Percentiles rank a stretch among this genome's conserved stretches.
Conservation (phyloP, 2,888 invertebrate genomes). For the Scaptomyza flava region DNA sequence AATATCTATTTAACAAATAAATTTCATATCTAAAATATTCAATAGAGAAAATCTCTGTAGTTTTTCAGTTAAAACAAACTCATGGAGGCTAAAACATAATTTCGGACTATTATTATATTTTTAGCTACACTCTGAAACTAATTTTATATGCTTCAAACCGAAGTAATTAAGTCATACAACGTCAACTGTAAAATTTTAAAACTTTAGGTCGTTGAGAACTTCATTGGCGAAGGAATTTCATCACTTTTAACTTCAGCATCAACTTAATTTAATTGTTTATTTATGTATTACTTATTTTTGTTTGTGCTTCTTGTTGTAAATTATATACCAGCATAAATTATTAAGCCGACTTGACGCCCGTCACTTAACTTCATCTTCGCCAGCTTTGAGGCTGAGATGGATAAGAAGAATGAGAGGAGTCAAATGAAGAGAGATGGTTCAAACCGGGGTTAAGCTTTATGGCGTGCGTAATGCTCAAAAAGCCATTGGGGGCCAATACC, state of each 20-base stretch:
- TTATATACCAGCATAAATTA: constrained; percentile 49
- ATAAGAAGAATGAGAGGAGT: background rate
- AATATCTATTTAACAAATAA: background rate
- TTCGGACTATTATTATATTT: background rate
- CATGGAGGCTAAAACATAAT: background rate
- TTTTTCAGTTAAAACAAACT: background rate
- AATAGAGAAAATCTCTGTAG: background rate
- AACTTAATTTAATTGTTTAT: constrained; percentile 69
- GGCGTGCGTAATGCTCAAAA: constrained; percentile 77
- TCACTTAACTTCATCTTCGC: constrained; percentile 77
- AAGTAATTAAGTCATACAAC: constrained; percentile 20
- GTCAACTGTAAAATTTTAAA: constrained; percentile 18
- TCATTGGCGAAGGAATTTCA: background rate
- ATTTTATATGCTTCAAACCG: background rate
- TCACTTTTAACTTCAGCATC: constrained; percentile 6
- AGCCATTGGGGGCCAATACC: constrained; percentile 46
- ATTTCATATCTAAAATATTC: background rate
- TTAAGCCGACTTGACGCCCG: constrained; percentile 70
- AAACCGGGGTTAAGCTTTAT: constrained; percentile 72
- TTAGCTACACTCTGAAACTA: background rate
- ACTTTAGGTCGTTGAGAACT: constrained; percentile 10
- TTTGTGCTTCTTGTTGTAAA: constrained; percentile 15
- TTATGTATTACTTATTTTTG: constrained; percentile 46
- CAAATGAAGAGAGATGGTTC: constrained; percentile 14
- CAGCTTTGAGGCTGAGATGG: constrained; percentile 51